Evolutionary conservation across 2,113 vertebrate species (phyloP), one percentile per base, ranked within the genome.

Genomic region (Brachypodius melanocephalos): DNA sequence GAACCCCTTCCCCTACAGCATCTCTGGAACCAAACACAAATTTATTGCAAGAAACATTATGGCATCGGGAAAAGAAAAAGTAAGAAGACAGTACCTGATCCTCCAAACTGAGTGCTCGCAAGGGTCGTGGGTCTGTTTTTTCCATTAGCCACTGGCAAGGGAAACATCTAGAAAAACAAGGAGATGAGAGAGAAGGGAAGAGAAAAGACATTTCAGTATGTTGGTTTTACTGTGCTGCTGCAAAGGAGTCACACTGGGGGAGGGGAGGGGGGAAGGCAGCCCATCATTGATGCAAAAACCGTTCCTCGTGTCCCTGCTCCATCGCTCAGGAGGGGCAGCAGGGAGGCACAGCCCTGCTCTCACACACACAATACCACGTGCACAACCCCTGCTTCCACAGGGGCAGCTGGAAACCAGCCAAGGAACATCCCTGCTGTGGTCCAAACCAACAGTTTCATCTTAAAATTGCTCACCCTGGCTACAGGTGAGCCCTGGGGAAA

Each of bases 71-170:
- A 58, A 52, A 79, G 10, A 34, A 38, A 63, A 51, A 21, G 3
- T 3, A 38, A 84, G 61, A 88, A 81, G 76, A 94, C 76, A 80
- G 96, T 98, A 99, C 99, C 99, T 98, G 99, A 98, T 96, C 98
- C 98, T 96, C 98, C 97, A 71, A 99, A 99, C 97, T 99, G 99
- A 91, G 98, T 98, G 96, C 99, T 99, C 0, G 98, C 98, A 74
- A 99, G 98, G 51, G 99, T 99, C 85, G 99, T 98, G 46, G 99
- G 99, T 96, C 99, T 98, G 98, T 98, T 99, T 98, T 99, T 99
- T 89, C 99, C 99, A 62, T 99, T 99, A 96, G 99, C 98, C 95
- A 99, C 99, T 71, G 99, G 99, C 95, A 99, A 98, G 15, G 99
- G 99, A 93, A 99, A 99, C 99, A 99, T 99, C 99, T 99, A 98